These are phyloP conservation scores for Callocephalon fimbriatum DNA, from an alignment of 2,113 vertebrate genomes.

Conservation along the genomic window DNA sequence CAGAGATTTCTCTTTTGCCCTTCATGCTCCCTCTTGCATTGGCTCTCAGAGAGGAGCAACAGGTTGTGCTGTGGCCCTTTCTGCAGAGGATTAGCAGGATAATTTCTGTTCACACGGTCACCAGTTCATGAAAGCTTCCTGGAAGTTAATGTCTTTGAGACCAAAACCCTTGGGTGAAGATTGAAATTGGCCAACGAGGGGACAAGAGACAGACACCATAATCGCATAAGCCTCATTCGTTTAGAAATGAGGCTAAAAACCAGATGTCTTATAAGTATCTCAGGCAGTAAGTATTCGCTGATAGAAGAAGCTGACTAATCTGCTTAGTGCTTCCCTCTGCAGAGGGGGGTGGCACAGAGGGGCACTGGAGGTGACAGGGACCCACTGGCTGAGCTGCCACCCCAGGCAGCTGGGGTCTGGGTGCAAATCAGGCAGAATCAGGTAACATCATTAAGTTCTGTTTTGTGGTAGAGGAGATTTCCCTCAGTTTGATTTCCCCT, in stretches of 20 bases:
- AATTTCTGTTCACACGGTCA: fast-evolving
- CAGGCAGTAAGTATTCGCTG: background rate
- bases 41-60: fast-evolving
- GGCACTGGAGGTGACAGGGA: background rate
- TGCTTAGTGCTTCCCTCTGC: background rate
- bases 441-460: background rate
- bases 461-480: background rate
- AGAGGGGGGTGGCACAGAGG: background rate
- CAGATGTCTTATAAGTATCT: slow-evolving; percentile 57
- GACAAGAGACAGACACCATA: background rate
- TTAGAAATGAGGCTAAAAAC: slow-evolving; percentile 45
- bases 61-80: background rate
- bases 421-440: background rate
- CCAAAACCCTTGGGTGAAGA: background rate
- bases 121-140: background rate
- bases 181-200: background rate
- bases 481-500: background rate
- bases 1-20: background rate
- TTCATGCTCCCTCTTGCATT: fast-evolving
- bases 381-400: background rate
- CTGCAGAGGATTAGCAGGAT: background rate
- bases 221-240: slow-evolving; percentile 50
- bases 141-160: background rate
- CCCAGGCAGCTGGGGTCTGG: background rate
- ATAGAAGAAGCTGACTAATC: slow-evolving; percentile 42